Conservation (phyloP, 2,113 vertebrate genomes). For the Cygnus buccinator region DNA sequence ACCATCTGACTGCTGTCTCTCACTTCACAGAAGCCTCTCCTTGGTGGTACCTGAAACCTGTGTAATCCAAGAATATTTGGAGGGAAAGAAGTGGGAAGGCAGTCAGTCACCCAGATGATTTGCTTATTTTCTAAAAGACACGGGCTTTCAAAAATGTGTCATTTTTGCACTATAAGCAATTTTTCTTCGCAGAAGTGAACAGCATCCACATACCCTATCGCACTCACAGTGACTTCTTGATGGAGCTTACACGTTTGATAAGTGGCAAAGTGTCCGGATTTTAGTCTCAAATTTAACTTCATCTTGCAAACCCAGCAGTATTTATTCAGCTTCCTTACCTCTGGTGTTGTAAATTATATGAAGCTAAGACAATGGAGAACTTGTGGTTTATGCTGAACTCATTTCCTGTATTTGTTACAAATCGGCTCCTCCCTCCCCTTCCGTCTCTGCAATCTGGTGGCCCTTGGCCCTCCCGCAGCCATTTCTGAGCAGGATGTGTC, state of each 20-base stretch:
- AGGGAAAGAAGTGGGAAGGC: not conserved
- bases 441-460: not conserved
- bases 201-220: not conserved
- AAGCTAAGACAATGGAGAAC: slow-evolving; percentile 58
- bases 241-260: not conserved
- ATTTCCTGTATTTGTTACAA: slow-evolving; percentile 59
- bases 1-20: not conserved
- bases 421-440: slow-evolving; percentile 26
- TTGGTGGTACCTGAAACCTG: not conserved
- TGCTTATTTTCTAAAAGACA: not conserved
- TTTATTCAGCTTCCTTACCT: slow-evolving; percentile 22
- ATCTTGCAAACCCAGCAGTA: not conserved
- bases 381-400: slow-evolving; percentile 58
- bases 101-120: not conserved
- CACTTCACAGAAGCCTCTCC: not conserved
- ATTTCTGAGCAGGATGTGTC: rapidly evolving
- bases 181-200: not conserved
- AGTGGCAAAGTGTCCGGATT: rapidly evolving
- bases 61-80: not conserved
- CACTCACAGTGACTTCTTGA: rapidly evolving
- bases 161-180: not conserved
- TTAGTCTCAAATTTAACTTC: not conserved
- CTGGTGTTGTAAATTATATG: not conserved
- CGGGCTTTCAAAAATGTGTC: not conserved
- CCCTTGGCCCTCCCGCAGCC: not conserved